phyloP scores from a whole-genome alignment of 2,797 vertebrate species.

The Ibycter americanus region DNA sequence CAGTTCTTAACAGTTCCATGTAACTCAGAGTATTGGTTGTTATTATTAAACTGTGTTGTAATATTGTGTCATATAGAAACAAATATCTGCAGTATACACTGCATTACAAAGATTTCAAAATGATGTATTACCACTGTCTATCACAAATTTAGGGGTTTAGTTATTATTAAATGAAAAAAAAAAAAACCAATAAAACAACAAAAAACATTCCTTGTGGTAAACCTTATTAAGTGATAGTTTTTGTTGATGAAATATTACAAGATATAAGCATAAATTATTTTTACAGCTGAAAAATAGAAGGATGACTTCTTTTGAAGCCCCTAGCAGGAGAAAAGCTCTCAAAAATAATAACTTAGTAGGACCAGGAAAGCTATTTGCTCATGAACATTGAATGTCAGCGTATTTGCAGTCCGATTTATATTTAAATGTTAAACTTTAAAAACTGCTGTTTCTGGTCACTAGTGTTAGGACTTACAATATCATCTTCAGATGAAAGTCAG shows the following conservation, averaged over 20 bases:
- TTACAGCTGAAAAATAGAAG: neutral
- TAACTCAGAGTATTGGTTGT: slow-evolving; percentile 11
- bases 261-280: neutral
- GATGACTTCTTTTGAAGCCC: neutral
- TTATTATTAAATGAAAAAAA: neutral
- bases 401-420: neutral
- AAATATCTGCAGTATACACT: neutral
- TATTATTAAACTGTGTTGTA: neutral
- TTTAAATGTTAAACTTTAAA: neutral
- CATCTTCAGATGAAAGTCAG: neutral
- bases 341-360: neutral
- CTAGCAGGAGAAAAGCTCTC: neutral
- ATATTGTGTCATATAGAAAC: neutral
- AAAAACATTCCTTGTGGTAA: neutral
- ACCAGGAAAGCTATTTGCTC: neutral
- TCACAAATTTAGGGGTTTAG: neutral
- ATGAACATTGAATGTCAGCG: neutral
- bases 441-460: neutral
- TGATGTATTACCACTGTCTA: neutral
- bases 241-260: neutral
- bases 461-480: neutral
- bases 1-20: neutral
- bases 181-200: neutral
- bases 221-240: neutral
- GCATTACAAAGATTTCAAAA: neutral